Base-by-base conservation (phyloP, 2,888 invertebrate species). In the Stictocephala bisonia region DNA sequence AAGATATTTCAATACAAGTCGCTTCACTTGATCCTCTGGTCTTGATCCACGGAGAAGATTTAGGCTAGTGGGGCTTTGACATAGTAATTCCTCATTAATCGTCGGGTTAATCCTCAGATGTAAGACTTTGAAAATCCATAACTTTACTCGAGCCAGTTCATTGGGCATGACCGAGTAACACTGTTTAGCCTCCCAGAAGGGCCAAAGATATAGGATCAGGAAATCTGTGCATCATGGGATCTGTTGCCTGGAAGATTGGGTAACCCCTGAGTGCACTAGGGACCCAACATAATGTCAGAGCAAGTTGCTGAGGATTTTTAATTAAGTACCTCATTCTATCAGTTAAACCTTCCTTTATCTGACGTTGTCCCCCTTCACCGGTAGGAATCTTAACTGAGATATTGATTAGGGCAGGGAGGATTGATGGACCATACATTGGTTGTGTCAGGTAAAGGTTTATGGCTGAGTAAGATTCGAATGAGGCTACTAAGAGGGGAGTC, bases 201-300 rank as follows among this genome's bases (percentile, higher is more conserved):
- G 56, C 3, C 13, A 26, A 4, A n/a, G 56, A 2, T 2, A 56
- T n/a, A 4, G 56, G 56, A 29, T 56, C 56, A 7, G 56, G 56
- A 18, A 56, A 56, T 26, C 56, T 26, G 9, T 56, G 56, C 27
- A 56, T 56, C 15, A 24, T 56, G 3, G 26, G 4, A 24, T 56
- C 56, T 7, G 3, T 11, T 6, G 26, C n/a, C 6, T 24, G n/a
- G 22, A 2, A 29, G 15, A 58, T 18, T 2, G 29, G 31, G 15
- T 31, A 58, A 3, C 58, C 58, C 1, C 58, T 29, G 26, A 31
- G 29, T 58, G 58, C 3, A 58, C 58, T 31, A 4, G 58, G 58
- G n/a, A 58, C 3, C 3, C n/a, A n/a, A n/a, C 3, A 3, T 1
- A 29, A 2, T 15, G 7, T 18, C n/a, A 11, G 18, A 29, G 3